These are phyloP conservation scores for Parazoanthus swiftii DNA, from an alignment of 92 coral and sea anemone genomes.

Conservation along the genomic window DNA sequence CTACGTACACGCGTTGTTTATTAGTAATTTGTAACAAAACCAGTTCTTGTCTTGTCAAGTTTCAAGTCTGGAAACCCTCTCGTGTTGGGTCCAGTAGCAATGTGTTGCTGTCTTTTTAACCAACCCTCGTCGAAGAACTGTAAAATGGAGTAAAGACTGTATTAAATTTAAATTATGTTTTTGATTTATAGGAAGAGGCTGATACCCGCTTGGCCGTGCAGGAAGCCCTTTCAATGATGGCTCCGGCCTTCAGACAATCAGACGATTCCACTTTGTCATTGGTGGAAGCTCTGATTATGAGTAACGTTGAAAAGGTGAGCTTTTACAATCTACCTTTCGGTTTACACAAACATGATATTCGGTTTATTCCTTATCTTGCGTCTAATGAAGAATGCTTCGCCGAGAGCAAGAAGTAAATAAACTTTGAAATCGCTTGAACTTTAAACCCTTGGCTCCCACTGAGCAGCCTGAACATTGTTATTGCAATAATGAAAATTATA, in stretches of 20 bases:
- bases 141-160: too few relatives aligned
- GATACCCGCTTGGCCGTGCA: slow-evolving; percentile 87
- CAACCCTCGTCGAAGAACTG: neutral
- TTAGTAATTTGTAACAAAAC: neutral
- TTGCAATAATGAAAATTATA: too few relatives aligned
- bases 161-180: too few relatives aligned
- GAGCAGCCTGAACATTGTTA: too few relatives aligned
- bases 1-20: neutral
- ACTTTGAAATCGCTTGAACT: too few relatives aligned
- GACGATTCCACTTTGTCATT: slow-evolving; percentile 67
- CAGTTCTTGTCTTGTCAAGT: too few relatives aligned
- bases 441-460: too few relatives aligned
- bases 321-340: too few relatives aligned
- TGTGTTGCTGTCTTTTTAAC: neutral
- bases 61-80: too few relatives aligned
- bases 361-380: neutral
- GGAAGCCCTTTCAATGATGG: slow-evolving; percentile 96
- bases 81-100: too few relatives aligned
- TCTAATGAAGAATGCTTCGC: too few relatives aligned
- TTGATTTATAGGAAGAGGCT: slow-evolving; percentile 66
- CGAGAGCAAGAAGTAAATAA: too few relatives aligned
- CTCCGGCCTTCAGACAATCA: slow-evolving; percentile 78
- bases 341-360: neutral
- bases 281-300: slow-evolving; percentile 87
- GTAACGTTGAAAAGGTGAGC: slow-evolving; percentile 74